Evolutionary conservation across 2,797 vertebrate species (phyloP).

Genomic region (Furcifer pardalis): DNA sequence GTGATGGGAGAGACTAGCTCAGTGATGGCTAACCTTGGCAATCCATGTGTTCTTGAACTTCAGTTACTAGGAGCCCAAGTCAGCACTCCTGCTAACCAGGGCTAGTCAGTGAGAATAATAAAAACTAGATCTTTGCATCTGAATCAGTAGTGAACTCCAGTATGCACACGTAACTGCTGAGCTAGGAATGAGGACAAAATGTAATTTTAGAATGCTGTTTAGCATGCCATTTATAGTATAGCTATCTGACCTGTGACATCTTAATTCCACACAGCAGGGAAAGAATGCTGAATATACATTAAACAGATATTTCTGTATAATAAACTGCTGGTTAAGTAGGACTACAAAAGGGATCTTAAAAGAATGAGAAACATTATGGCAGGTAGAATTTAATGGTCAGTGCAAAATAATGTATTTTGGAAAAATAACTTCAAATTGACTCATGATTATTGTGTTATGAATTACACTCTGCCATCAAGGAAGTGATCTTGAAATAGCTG

Average conservation of each 20-base stretch:
- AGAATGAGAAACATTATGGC: not conserved
- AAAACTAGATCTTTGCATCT: not conserved
- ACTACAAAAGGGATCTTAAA: not conserved
- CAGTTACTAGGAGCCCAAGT: too few species aligned
- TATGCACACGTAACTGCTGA: not conserved
- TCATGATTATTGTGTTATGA: not conserved
- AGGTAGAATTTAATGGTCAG: conserved; percentile 1
- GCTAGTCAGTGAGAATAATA: not conserved
- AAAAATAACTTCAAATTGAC: not conserved
- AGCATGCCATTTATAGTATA: not conserved
- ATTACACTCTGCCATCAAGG: not conserved
- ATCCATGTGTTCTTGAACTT: too few species aligned
- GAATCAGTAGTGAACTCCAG: not conserved
- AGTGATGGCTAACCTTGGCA: too few species aligned
- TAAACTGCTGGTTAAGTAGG: not conserved
- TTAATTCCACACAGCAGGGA: not conserved
- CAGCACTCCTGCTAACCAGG: too few species aligned
- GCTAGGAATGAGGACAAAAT: not conserved
- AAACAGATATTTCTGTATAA: not conserved
- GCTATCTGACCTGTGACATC: not conserved
- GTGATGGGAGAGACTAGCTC: not conserved
- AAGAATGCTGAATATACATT: not conserved
- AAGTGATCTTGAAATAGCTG: not conserved
- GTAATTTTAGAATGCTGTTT: not conserved
- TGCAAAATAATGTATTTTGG: not conserved